phyloP scores from a whole-genome alignment of 2,113 vertebrate species.

The Chrysochloris asiatica region DNA sequence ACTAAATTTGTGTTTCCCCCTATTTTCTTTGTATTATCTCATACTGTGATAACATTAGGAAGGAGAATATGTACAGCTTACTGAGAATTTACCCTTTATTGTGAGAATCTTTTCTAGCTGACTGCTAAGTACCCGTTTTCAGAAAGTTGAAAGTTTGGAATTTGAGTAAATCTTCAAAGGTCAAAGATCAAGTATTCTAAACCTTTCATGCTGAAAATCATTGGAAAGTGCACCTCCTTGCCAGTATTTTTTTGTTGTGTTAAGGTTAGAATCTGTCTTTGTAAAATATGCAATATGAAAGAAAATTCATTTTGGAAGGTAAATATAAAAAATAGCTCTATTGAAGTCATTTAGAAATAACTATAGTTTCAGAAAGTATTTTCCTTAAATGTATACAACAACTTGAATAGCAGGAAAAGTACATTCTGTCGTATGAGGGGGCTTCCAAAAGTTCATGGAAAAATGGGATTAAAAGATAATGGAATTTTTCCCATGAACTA shows the following conservation, averaged over 20 bases:
- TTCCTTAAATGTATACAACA: neutral
- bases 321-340: conserved; percentile 34
- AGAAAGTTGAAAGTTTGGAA: conserved; percentile 41
- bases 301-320: conserved; percentile 39
- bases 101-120: conserved; percentile 37
- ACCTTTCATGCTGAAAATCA: neutral
- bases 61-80: conserved; percentile 63
- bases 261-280: neutral
- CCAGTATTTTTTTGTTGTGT: conserved; percentile 1
- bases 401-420: neutral
- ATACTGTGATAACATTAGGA: conserved; percentile 82
- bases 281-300: conserved; percentile 37
- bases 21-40: conserved; percentile 84
- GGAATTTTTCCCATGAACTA: too few relatives aligned
- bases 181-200: conserved; percentile 12
- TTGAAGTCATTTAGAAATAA: conserved; percentile 10
- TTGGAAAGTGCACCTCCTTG: neutral
- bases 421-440: too few relatives aligned
- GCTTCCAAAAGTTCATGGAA: too few relatives aligned
- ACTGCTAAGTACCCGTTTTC: conserved; percentile 40
- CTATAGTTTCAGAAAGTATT: neutral
- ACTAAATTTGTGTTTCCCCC: conserved; percentile 51
- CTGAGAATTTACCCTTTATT: conserved; percentile 55
- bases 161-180: conserved; percentile 42
- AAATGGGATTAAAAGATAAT: too few relatives aligned